Conservation (phyloP, 2,888 invertebrate species). For the Tenthredo distinguenda region DNA sequence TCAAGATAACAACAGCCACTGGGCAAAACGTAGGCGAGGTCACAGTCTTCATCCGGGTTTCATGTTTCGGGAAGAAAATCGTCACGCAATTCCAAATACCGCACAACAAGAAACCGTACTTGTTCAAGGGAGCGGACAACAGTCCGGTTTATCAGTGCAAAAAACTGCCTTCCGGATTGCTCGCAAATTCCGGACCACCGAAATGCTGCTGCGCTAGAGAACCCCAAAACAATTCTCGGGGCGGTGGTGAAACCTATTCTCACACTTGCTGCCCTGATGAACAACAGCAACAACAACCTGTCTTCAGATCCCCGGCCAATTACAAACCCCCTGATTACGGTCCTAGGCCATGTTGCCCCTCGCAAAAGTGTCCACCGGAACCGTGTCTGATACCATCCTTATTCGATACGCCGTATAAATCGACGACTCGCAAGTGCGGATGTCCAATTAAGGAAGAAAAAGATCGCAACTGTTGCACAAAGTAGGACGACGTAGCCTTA, state of each 20-base stretch:
- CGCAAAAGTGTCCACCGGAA: not conserved
- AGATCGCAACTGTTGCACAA: constrained; percentile 32
- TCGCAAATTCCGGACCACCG: constrained; percentile 32
- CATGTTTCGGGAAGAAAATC: constrained; percentile 84
- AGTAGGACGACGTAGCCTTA: not conserved
- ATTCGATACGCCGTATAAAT: not conserved
- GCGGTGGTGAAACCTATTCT: constrained; percentile 27
- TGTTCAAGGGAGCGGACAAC: constrained; percentile 69
- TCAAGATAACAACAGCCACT: constrained; percentile 80
- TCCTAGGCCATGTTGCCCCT: constrained; percentile 51
- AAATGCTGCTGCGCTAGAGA: constrained; percentile 39
- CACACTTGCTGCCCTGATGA: constrained; percentile 22
- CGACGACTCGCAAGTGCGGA: constrained; percentile 52
- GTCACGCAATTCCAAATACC: constrained; percentile 84
- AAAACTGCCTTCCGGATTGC: constrained; percentile 61
- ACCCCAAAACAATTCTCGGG: not conserved
- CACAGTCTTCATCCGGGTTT: constrained; percentile 82
- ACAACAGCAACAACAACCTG: not conserved
- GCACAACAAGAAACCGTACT: constrained; percentile 68
- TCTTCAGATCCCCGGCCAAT: constrained; percentile 36
- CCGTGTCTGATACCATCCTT: not conserved
- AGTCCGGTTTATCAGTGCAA: constrained; percentile 72
- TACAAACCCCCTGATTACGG: constrained; percentile 50
- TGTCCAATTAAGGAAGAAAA: constrained; percentile 52
- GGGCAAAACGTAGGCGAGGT: constrained; percentile 81